Percentiles rank a stretch among this genome's conserved stretches.
These are phyloP conservation scores for Coptodon bakossiorum DNA, from an alignment of 2,113 vertebrate genomes.

Conservation along the genomic window DNA sequence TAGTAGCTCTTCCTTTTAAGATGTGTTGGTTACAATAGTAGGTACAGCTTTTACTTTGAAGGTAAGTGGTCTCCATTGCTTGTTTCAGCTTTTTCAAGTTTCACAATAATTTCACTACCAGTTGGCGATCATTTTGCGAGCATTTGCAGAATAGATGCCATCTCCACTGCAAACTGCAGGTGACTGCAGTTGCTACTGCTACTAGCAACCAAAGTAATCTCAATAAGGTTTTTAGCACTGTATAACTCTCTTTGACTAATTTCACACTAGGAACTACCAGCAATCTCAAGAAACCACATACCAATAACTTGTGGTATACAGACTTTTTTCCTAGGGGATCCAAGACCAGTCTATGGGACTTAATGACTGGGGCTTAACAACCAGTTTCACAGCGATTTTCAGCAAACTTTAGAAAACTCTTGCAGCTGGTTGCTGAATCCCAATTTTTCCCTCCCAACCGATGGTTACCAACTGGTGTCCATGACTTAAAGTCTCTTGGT, in stretches of 20 bases:
- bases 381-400: background rate
- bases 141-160: background rate
- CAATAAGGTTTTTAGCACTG: background rate
- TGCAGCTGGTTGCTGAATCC: background rate
- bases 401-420: background rate
- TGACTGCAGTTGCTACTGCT: too few relatives aligned
- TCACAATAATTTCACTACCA: background rate
- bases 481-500: background rate
- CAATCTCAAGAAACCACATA: background rate
- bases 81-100: background rate
- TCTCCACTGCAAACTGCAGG: background rate
- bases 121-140: background rate
- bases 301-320: background rate
- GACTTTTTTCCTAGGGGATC: background rate
- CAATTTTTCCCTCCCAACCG: background rate
- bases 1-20: background rate
- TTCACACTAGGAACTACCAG: background rate
- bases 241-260: background rate
- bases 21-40: background rate
- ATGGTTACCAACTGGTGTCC: background rate
- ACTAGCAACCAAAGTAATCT: background rate
- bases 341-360: background rate
- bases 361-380: background rate
- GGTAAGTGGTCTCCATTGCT: background rate
- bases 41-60: background rate